Percentiles rank a stretch among this genome's conserved stretches.
Conservation (phyloP, 2,797 vertebrate genomes). For the Lutjanus campechanus region DNA sequence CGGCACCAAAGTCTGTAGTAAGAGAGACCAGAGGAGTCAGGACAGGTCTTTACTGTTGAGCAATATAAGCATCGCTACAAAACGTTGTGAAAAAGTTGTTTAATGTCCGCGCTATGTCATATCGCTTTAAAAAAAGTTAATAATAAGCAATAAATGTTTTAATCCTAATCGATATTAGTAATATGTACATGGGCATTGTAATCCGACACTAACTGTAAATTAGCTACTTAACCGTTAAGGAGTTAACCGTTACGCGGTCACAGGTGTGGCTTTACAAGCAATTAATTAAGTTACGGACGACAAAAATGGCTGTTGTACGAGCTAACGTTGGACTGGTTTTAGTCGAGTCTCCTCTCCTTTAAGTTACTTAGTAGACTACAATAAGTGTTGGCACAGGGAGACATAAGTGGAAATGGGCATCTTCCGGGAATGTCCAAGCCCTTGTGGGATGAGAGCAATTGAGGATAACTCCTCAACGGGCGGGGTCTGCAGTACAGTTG, state of each 20-base stretch:
- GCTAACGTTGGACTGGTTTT: not conserved
- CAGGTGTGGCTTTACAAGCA: constrained; percentile 50
- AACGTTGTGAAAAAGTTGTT: constrained; percentile 7
- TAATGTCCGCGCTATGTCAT: not conserved
- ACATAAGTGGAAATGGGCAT: constrained; percentile 45
- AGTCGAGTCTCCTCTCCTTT: not conserved
- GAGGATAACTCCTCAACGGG: constrained; percentile 64
- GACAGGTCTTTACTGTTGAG: constrained; percentile 1
- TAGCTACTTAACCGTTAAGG: not conserved
- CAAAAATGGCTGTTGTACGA: not conserved
- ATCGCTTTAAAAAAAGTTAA: not conserved
- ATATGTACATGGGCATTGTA: not conserved
- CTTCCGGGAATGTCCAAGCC: constrained; percentile 73
- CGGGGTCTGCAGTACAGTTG: constrained; percentile 53
- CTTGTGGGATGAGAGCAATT: constrained; percentile 56
- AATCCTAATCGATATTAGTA: not conserved
- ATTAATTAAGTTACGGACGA: not conserved
- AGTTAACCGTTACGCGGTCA: constrained; percentile 25
- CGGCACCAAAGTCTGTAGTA: constrained; percentile 50
- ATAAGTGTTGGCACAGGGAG: not conserved
- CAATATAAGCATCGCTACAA: constrained; percentile 7
- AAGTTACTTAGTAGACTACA: not conserved
- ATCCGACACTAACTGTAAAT: not conserved
- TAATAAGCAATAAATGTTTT: not conserved
- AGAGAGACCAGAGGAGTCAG: not conserved